phyloP scores from a whole-genome alignment of 2,797 vertebrate species.

The Lepidocolaptes lacrymiger region DNA sequence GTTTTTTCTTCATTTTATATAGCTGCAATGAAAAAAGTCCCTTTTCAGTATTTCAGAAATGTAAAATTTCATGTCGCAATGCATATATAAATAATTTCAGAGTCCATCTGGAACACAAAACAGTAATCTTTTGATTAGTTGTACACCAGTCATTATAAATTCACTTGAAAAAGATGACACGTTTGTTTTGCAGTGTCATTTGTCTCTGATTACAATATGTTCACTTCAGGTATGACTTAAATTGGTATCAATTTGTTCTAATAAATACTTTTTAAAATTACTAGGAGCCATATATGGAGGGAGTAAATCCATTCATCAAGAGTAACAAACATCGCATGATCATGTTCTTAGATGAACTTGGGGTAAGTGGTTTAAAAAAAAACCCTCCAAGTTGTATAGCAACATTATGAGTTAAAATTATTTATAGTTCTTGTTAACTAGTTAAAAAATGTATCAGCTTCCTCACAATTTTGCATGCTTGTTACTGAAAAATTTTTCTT shows the following conservation, averaged over 20 bases:
- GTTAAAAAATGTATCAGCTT: not conserved
- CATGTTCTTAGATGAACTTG: conserved; percentile 98
- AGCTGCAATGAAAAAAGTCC: not conserved
- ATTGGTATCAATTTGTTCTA: not conserved
- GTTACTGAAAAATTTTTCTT: not conserved
- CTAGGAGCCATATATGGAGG: conserved; percentile 99
- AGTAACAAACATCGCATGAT: conserved; percentile 98
- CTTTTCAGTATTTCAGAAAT: conserved; percentile 2
- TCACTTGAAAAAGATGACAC: not conserved
- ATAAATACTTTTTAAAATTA: conserved; percentile 57
- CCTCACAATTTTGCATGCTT: not conserved
- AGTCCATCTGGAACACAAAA: not conserved
- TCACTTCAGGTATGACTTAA: not conserved
- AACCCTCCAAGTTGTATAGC: not conserved
- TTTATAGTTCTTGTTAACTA: not conserved
- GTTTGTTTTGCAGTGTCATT: not conserved
- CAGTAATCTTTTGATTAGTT: not conserved
- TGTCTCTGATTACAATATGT: not conserved
- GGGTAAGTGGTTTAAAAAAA: conserved; percentile 81
- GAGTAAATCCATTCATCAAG: conserved; percentile 98
- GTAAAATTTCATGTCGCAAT: not conserved
- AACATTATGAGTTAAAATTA: not conserved
- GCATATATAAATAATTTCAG: not conserved
- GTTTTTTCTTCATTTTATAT: not conserved
- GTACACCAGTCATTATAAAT: not conserved